phyloP scores from a whole-genome alignment of 2,113 vertebrate species.

The Pseudopipra pipra region DNA sequence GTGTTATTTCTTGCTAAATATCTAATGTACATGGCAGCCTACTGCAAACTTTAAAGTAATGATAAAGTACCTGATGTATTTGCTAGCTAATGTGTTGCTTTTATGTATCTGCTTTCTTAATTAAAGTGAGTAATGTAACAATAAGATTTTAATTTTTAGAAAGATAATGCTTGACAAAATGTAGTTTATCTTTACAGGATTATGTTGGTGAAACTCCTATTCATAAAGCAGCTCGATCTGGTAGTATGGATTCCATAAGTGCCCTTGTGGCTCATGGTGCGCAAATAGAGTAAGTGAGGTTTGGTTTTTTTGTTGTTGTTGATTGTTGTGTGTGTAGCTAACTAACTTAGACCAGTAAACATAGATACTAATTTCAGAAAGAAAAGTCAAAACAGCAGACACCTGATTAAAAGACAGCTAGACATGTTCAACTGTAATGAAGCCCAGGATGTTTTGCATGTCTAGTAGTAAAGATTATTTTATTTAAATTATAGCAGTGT shows the following conservation, averaged over 20 bases:
- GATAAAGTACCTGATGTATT: background rate
- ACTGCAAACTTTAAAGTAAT: background rate
- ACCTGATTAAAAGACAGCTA: background rate
- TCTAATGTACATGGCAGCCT: background rate
- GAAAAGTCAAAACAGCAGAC: background rate
- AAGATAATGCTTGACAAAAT: conserved; percentile 59
- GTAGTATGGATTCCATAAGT: conserved; percentile 92
- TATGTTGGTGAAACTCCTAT: conserved; percentile 93
- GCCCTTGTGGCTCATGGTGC: conserved; percentile 90
- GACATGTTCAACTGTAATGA: conserved; percentile 7
- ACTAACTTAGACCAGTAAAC: conserved; percentile 56
- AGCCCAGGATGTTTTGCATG: conserved; percentile 5
- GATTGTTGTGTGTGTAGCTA: conserved; percentile 55
- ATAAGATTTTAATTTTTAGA: background rate
- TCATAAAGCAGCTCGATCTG: conserved; percentile 94
- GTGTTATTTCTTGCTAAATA: background rate
- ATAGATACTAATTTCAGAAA: conserved; percentile 12
- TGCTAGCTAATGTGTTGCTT: background rate
- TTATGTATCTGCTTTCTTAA: background rate
- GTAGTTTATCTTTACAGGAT: conserved; percentile 81
- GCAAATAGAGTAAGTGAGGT: conserved; percentile 88
- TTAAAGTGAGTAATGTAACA: background rate
- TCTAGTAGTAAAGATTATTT: conserved; percentile 4
- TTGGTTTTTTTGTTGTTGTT: conserved; percentile 57
- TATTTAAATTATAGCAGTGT: background rate